A percentile compares a stretch with the other conserved stretches of the same genome.
Evolutionary conservation across 2,113 vertebrate species (phyloP).

Genomic region (Dasypus novemcinctus): DNA sequence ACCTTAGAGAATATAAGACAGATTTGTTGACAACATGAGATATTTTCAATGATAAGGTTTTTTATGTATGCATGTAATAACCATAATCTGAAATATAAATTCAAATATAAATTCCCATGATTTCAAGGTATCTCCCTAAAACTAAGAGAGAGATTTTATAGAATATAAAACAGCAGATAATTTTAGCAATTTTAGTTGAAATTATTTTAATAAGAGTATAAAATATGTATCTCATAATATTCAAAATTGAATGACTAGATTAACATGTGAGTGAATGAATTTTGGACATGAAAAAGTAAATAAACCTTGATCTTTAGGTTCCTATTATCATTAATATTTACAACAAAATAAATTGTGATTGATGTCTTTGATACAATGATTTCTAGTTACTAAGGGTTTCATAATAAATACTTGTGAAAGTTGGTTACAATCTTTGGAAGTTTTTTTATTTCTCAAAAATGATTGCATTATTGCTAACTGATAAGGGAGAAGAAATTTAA

Average conservation of each 20-base stretch:
- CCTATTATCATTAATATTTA: background rate
- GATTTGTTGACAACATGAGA: slow-evolving; percentile 17
- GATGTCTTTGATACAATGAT: background rate
- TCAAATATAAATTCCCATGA: background rate
- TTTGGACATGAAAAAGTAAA: background rate
- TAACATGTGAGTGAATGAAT: background rate
- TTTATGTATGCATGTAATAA: background rate
- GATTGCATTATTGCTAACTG: background rate
- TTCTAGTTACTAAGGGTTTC: background rate
- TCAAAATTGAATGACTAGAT: background rate
- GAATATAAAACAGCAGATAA: background rate
- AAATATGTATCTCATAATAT: background rate
- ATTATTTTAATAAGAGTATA: background rate
- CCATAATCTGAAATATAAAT: slow-evolving; percentile 37
- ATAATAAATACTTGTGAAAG: background rate
- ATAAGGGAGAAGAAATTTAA: background rate
- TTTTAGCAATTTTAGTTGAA: background rate
- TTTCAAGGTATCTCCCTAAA: background rate
- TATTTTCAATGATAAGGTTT: slow-evolving; percentile 20
- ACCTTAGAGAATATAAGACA: slow-evolving; percentile 33
- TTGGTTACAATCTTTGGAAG: background rate
- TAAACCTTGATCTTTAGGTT: background rate
- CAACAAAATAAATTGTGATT: background rate
- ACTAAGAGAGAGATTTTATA: background rate
- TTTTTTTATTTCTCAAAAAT: background rate